Base-by-base conservation (phyloP, 2,888 invertebrate species). In the Drosophila buzzatii region DNA sequence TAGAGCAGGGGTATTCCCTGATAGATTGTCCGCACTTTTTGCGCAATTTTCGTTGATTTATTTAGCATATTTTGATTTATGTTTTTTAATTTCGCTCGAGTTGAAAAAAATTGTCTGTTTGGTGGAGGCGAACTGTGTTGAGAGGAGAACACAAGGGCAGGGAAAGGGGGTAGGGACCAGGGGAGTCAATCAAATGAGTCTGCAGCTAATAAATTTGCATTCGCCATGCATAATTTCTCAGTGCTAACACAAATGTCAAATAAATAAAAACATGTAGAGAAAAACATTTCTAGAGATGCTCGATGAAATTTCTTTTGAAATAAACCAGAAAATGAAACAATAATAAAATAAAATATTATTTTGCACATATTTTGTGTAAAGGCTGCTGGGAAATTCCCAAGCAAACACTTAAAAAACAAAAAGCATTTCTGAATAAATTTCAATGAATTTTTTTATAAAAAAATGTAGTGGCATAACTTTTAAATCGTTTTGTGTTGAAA, bases 161-260 rank as follows among this genome's bases (percentile, higher is more conserved):
- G 18, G 16, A 2, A 10, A 35, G 23, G 20, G 8, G 14, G 6
- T 8, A 18, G 23, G 39, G 42, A 18, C 31, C 49, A 51, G 49
- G 49, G 49, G 18, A 33, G 33, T 33, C 49, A 6, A n/a, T 68
- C 65, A 70, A 73, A 74, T 58, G 78, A 79, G 71, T 87, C 74
- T 75, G 79, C 88, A 84, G 68, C 85, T 82, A 77, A 85, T 88
- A 90, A 85, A 85, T 85, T 80, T 85, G 73, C 89, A 90, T 90
- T 82, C 71, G 73, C 73, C 52, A 85, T 82, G 90, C 85, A 90
- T 85, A 85, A 88, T 82, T 90, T 76, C 69, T 71, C 67, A 60
- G 65, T 64, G 47, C 27, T 49, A 53, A 72, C 63, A 65, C 64
- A 84, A 81, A 74, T 69, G 61, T 65, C 79, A 79, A 66, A 79